These are phyloP conservation scores for Congeria kusceri DNA, from an alignment of 2,888 invertebrate species.

Conservation along the genomic window DNA sequence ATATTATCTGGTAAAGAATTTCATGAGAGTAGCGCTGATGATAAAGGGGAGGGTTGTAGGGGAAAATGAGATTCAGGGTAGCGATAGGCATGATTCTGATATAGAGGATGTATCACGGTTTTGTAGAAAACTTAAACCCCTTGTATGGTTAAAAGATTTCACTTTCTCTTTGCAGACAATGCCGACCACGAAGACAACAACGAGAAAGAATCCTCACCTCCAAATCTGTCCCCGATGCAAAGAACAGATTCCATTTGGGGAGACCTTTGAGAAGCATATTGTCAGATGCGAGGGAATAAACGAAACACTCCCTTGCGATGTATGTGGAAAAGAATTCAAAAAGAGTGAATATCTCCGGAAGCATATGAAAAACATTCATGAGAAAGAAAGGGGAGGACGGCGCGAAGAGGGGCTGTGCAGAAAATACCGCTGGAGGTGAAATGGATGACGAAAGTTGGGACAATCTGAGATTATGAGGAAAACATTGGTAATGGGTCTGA, in stretches of 20 bases:
- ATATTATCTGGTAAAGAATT: background rate
- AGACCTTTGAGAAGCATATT: constrained; percentile 8
- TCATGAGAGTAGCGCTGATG: background rate
- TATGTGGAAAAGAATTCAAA: constrained; percentile 11
- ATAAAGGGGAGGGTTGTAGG: background rate
- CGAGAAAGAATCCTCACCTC: background rate
- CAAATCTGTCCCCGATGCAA: constrained; percentile 22
- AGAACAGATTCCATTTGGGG: background rate
- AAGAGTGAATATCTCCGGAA: constrained; percentile 1
- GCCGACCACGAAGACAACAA: background rate
- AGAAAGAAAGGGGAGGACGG: too few species aligned
- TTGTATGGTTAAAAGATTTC: constrained; percentile 32
- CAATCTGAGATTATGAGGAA: background rate
- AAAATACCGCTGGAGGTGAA: too few species aligned
- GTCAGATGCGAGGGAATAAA: background rate
- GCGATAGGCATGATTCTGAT: background rate
- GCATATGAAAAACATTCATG: constrained; percentile 6
- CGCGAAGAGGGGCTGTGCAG: too few species aligned
- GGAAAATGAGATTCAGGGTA: background rate
- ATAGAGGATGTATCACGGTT: background rate
- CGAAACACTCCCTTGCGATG: background rate
- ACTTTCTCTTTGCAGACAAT: constrained; percentile 34
- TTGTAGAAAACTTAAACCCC: constrained; percentile 10
- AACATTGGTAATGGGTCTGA: background rate
- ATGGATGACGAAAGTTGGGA: too few species aligned